Conservation (phyloP, 2,888 invertebrate genomes). For the Parnassius mnemosyne region DNA sequence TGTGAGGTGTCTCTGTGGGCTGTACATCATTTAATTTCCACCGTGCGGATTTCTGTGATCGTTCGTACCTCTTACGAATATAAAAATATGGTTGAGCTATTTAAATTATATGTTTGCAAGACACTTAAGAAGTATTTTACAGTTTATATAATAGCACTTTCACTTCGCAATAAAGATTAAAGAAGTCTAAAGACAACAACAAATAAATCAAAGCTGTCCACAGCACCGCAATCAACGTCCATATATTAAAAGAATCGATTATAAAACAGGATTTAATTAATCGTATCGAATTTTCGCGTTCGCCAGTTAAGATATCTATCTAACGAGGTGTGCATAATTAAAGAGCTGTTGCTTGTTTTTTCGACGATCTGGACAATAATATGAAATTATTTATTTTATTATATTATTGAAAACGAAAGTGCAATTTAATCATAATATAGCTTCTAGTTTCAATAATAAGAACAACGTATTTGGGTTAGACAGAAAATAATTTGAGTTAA, state of each 20-base stretch:
- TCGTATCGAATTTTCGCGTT: conserved; percentile 48
- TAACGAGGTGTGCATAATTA: conserved; percentile 44
- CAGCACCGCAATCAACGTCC: conserved; percentile 51
- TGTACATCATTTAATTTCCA: too few relatives aligned
- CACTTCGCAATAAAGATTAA: conserved; percentile 15
- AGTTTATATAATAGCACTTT: conserved; percentile 20
- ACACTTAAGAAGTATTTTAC: background rate
- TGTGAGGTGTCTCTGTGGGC: too few relatives aligned
- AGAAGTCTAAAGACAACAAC: conserved; percentile 13
- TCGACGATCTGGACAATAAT: background rate
- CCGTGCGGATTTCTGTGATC: too few relatives aligned
- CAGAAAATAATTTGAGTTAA: too few relatives aligned
- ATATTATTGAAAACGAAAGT: too few relatives aligned
- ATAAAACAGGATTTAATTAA: conserved; percentile 60
- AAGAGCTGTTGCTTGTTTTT: conserved; percentile 28
- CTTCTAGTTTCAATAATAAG: too few relatives aligned
- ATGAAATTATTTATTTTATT: too few relatives aligned
- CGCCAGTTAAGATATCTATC: conserved; percentile 55
- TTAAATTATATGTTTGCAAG: background rate
- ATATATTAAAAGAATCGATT: conserved; percentile 66
- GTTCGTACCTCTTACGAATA: too few relatives aligned
- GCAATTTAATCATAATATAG: too few relatives aligned
- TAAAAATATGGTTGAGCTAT: too few relatives aligned
- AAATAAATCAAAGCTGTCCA: conserved; percentile 48
- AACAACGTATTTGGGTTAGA: too few relatives aligned